Percentiles rank a stretch among this genome's conserved stretches.
Conservation (phyloP, 2,797 vertebrate species). For the Naso thynnoides region DNA sequence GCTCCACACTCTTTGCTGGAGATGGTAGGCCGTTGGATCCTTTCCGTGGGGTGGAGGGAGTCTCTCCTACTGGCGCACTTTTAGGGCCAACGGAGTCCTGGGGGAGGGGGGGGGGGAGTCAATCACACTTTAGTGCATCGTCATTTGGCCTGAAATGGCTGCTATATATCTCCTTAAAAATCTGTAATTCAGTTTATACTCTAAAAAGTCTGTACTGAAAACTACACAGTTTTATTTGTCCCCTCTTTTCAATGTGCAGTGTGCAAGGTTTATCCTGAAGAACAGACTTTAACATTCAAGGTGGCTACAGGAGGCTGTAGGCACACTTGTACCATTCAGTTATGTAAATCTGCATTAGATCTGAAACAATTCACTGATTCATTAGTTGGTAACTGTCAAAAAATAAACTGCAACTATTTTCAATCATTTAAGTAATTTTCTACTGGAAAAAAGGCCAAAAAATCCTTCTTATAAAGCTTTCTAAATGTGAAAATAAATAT, state of each 20-base stretch:
- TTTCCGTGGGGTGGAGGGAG: constrained; percentile 78
- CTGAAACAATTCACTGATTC: too few species aligned
- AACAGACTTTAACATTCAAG: too few species aligned
- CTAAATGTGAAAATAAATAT: not conserved
- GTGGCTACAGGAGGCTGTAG: too few species aligned
- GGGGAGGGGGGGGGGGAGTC: too few species aligned
- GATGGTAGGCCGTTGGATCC: constrained; percentile 73
- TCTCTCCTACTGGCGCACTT: constrained; percentile 81
- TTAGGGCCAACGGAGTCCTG: constrained; percentile 79
- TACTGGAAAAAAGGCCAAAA: not conserved
- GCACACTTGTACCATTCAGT: too few species aligned
- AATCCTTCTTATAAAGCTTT: not conserved
- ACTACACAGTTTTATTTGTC: not conserved
- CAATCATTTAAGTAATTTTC: not conserved
- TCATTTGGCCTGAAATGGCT: not conserved
- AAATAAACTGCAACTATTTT: too few species aligned
- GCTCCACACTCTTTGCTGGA: constrained; percentile 79
- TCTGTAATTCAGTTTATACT: not conserved
- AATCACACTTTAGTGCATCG: constrained; percentile 2
- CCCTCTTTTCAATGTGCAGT: too few species aligned
- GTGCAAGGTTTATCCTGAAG: too few species aligned
- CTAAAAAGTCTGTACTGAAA: not conserved
- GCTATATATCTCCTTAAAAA: not conserved
- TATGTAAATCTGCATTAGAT: not conserved
- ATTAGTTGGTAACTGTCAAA: too few species aligned